These are phyloP conservation scores for Gallinago jamesoni DNA, from an alignment of 2,113 vertebrate species.

Conservation along the genomic window DNA sequence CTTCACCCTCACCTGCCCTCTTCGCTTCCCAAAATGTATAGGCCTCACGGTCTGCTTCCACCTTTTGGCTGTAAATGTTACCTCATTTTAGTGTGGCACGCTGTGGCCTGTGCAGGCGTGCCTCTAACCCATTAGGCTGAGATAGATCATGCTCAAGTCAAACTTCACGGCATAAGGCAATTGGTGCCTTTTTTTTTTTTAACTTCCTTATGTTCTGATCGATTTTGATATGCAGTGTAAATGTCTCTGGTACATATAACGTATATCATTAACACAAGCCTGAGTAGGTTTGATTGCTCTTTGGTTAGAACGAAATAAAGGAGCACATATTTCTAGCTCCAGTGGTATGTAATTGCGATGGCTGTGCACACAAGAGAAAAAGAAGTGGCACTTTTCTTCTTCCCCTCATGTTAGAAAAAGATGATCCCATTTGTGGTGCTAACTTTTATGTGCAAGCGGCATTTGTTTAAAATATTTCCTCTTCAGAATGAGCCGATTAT, in stretches of 20 bases:
- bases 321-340: not conserved
- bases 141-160: not conserved
- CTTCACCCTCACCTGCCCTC: not conserved
- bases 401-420: not conserved
- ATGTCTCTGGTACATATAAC: not conserved
- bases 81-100: not conserved
- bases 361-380: not conserved
- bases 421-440: not conserved
- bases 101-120: not conserved
- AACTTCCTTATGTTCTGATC: constrained; percentile 27
- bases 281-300: constrained; percentile 22
- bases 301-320: constrained; percentile 21
- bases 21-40: not conserved
- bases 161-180: not conserved
- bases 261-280: constrained; percentile 14
- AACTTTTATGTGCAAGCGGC: not conserved
- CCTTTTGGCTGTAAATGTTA: not conserved
- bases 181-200: not conserved
- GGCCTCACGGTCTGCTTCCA: not conserved
- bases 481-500: not conserved
- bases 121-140: not conserved
- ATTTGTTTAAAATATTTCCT: constrained; percentile 33
- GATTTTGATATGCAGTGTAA: constrained; percentile 14
- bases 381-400: not conserved
- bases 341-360: not conserved